A percentile compares a stretch with the other conserved stretches of the same genome.
phyloP scores from a whole-genome alignment of 1,140 invertebrate species.

The Leptoteleia sp. region DNA sequence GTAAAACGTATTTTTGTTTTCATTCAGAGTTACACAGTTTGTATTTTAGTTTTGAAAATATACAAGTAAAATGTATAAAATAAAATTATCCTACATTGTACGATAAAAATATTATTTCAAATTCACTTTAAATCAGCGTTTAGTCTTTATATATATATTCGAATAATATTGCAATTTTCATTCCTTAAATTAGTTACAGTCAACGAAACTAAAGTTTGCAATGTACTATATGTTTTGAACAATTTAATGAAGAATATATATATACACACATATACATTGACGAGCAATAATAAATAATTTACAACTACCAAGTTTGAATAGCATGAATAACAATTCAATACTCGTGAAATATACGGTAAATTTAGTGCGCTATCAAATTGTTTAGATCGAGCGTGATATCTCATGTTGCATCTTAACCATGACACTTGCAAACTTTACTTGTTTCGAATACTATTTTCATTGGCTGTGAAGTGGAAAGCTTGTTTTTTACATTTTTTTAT shows the following conservation, averaged over 20 bases:
- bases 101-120: no score
- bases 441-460: background rate
- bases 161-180: no score
- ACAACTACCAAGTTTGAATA: constrained; percentile 11
- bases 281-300: constrained; percentile 5
- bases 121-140: no score
- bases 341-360: constrained; percentile 8
- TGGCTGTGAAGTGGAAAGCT: background rate
- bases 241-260: background rate
- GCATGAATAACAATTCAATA: constrained; percentile 15
- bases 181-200: no score
- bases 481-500: background rate
- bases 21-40: no score
- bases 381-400: constrained; percentile 7
- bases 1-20: no score
- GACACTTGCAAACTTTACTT: background rate
- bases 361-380: constrained; percentile 17
- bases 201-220: background rate
- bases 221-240: background rate
- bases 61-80: no score
- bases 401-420: constrained; percentile 6
- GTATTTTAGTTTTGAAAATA: no score
- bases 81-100: no score
- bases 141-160: no score
- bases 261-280: background rate